These are phyloP conservation scores for Dryobates pubescens DNA, from an alignment of 2,797 vertebrate species.

Conservation along the genomic window DNA sequence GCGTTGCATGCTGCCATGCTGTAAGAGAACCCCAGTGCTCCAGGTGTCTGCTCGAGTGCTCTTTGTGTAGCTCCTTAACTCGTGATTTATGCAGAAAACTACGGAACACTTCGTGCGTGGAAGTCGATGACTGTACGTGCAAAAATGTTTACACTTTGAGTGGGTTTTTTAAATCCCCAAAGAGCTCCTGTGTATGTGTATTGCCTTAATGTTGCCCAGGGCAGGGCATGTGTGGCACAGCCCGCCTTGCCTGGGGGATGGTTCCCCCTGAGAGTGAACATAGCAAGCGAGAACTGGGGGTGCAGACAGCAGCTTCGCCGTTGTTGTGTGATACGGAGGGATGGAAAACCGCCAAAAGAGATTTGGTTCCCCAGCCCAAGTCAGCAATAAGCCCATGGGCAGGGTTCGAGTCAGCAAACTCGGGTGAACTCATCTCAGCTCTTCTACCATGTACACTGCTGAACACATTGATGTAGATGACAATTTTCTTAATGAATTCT, in stretches of 20 bases:
- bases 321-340: background rate
- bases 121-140: constrained; percentile 2
- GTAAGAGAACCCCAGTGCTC: constrained; percentile 57
- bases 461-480: constrained; percentile 62
- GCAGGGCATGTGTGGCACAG: background rate
- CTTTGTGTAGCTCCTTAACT: constrained; percentile 61
- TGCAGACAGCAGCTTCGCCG: background rate
- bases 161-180: background rate
- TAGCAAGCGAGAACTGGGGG: background rate
- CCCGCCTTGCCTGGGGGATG: background rate
- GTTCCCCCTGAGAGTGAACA: background rate
- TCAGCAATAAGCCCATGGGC: constrained; percentile 73
- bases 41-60: constrained; percentile 34
- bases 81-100: constrained; percentile 55
- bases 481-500: constrained; percentile 77
- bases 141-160: constrained; percentile 17
- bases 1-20: constrained; percentile 71
- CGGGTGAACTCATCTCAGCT: constrained; percentile 7
- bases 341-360: background rate
- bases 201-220: constrained; percentile 49
- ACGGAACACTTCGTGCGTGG: background rate
- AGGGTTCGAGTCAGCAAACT: constrained; percentile 11
- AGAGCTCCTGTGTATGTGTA: constrained; percentile 27
- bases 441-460: constrained; percentile 43
- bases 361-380: background rate